These are phyloP conservation scores for Lasioglossum morio DNA, from an alignment of 2,888 invertebrate species.

Conservation along the genomic window DNA sequence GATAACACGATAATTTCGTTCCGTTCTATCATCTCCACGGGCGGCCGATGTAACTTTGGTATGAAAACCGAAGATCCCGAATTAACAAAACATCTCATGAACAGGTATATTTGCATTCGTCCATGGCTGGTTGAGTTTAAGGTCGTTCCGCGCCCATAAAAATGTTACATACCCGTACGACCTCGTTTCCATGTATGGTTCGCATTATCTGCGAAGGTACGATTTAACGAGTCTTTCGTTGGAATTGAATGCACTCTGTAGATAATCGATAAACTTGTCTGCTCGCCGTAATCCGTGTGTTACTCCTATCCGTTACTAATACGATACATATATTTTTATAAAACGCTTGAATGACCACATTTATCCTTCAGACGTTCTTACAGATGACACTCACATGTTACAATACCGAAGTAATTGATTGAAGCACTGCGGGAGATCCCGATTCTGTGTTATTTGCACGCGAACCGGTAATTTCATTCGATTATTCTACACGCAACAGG, in stretches of 20 bases:
- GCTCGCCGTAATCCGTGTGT: neutral
- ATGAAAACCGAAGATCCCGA: neutral
- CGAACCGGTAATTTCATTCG: conserved; percentile 7
- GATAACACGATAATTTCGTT: neutral
- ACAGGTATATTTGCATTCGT: conserved; percentile 37
- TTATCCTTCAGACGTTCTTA: neutral
- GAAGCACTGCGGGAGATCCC: conserved; percentile 2
- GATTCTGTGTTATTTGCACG: conserved; percentile 30
- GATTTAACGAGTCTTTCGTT: conserved; percentile 22
- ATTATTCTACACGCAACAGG: conserved; percentile 28
- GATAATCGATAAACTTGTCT: conserved; percentile 2
- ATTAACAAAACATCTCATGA: conserved; percentile 45
- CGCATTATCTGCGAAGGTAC: neutral
- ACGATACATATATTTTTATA: neutral
- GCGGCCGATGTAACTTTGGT: neutral
- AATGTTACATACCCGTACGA: conserved; percentile 45
- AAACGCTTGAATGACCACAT: conserved; percentile 1
- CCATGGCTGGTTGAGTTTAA: conserved; percentile 51
- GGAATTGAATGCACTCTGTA: neutral
- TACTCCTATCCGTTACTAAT: neutral
- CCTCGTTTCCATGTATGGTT: conserved; percentile 58
- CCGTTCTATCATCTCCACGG: neutral
- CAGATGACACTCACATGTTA: neutral
- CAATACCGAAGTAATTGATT: neutral
- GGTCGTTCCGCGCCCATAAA: conserved; percentile 57